Conservation (phyloP, 1,140 invertebrate genomes). For the Sesamia nonagrioides region DNA sequence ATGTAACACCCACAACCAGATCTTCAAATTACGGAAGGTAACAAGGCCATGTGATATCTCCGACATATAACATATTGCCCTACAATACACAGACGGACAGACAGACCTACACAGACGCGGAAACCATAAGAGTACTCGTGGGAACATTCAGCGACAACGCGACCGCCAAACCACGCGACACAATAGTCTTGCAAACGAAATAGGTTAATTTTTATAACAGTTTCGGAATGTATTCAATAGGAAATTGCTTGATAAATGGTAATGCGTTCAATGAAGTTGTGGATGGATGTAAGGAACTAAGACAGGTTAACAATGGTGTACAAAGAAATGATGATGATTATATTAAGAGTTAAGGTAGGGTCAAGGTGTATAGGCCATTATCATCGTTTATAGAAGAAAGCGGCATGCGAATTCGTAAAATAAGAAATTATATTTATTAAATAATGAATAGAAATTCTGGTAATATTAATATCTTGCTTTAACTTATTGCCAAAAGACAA, state of each 20-base stretch:
- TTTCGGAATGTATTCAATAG: constrained; percentile 10
- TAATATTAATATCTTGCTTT: too few relatives aligned
- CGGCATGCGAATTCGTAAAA: too few relatives aligned
- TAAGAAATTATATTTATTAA: too few relatives aligned
- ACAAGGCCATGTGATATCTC: constrained; percentile 16
- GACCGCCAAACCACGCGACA: constrained; percentile 21
- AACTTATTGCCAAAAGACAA: too few relatives aligned
- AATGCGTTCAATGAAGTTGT: constrained; percentile 25
- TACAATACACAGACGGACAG: constrained; percentile 2
- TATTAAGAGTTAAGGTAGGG: constrained; percentile 4
- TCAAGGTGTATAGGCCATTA: constrained; percentile 16
- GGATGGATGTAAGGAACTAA: not conserved
- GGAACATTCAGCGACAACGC: constrained; percentile 9
- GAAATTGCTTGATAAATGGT: constrained; percentile 23
- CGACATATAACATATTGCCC: not conserved
- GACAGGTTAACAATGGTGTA: not conserved
- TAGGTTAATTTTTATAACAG: constrained; percentile 34
- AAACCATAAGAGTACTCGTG: constrained; percentile 8
- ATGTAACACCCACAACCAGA: constrained; percentile 14
- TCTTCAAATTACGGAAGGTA: constrained; percentile 22
- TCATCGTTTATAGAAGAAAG: constrained; percentile 5
- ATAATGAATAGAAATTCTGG: too few relatives aligned
- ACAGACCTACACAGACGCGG: too few relatives aligned
- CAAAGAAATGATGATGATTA: not conserved
- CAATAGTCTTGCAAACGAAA: constrained; percentile 14